A percentile compares a stretch with the other conserved stretches of the same genome.
Evolutionary conservation across 2,113 vertebrate species (phyloP).

Genomic region (western clawed frog (Xenopus tropicalis)): UCB_Xtro_10.0 CM004450.2:102363501-102364000

Average conservation of each 20-base stretch:
- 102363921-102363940: conserved; percentile 66
- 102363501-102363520: too few relatives aligned
- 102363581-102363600: conserved; percentile 30
- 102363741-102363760: conserved; percentile 90
- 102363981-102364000: conserved; percentile 69
- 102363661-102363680: conserved; percentile 60
- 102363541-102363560: too few relatives aligned
- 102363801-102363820: conserved; percentile 77
- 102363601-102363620: conserved; percentile 71
- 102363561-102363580: too few relatives aligned
- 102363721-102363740: conserved; percentile 87
- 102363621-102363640: conserved; percentile 76
- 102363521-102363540: too few relatives aligned
- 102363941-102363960: conserved; percentile 52
- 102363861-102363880: conserved; percentile 70
- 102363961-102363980: conserved; percentile 50
- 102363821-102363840: conserved; percentile 68
- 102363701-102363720: conserved; percentile 78
- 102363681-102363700: conserved; percentile 78
- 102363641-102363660: conserved; percentile 73
- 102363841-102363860: conserved; percentile 64
- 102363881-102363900: conserved; percentile 64
- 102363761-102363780: conserved; percentile 80
- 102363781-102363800: conserved; percentile 84
- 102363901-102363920: conserved; percentile 65